phyloP scores from a whole-genome alignment of 2,797 vertebrate genomes.

The Halcyon leucocephala region DNA sequence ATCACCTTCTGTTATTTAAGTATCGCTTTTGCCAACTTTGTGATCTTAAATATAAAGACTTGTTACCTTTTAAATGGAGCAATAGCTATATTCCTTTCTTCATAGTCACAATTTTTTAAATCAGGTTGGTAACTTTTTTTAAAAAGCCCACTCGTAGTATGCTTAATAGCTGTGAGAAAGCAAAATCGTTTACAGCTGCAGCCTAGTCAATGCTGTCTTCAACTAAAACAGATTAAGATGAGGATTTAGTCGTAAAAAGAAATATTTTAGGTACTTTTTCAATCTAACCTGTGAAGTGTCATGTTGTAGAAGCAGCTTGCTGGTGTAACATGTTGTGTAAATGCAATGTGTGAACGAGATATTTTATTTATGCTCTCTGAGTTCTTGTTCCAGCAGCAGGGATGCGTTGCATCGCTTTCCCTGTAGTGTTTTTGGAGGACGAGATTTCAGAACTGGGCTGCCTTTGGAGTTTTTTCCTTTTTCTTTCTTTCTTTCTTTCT shows the following conservation, averaged over 20 bases:
- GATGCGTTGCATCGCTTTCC: not conserved
- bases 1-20: constrained; percentile 83
- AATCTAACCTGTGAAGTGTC: constrained; percentile 2
- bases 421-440: not conserved
- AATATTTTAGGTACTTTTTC: constrained; percentile 47
- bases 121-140: not conserved
- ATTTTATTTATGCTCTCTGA: not conserved
- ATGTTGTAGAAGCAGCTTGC: constrained; percentile 47
- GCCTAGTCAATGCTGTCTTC: constrained; percentile 17
- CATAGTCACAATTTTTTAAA: not conserved
- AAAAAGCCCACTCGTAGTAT: not conserved
- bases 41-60: constrained; percentile 72
- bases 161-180: constrained; percentile 45
- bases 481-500: not conserved
- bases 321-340: constrained; percentile 46
- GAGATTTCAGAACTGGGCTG: not conserved
- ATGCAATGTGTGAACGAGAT: not conserved
- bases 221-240: constrained; percentile 8
- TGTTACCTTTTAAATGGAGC: constrained; percentile 33
- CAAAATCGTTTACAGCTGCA: constrained; percentile 8
- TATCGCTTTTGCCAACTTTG: constrained; percentile 68
- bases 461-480: not conserved
- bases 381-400: not conserved
- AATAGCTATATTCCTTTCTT: not conserved
- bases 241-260: constrained; percentile 25